phyloP scores from a whole-genome alignment of 2,888 invertebrate genomes.

The Myathropa florea region DNA sequence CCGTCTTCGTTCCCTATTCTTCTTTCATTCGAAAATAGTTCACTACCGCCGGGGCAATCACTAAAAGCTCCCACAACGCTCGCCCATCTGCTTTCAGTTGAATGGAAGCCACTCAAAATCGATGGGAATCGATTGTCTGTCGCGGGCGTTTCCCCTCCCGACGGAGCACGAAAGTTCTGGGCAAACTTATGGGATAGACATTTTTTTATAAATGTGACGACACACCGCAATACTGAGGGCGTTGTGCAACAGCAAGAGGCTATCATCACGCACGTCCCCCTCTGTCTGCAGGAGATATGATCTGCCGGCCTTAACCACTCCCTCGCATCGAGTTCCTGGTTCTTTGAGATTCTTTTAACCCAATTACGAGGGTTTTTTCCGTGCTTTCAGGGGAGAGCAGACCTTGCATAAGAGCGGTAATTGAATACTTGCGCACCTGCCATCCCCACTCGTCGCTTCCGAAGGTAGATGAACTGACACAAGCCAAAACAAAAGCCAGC shows the following conservation, averaged over 20 bases:
- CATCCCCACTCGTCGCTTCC: conserved; percentile 11
- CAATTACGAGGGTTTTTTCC: conserved; percentile 49
- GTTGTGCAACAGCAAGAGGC: conserved; percentile 28
- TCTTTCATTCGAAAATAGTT: conserved; percentile 22
- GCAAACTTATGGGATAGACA: too few relatives aligned
- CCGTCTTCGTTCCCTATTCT: neutral
- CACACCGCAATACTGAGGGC: neutral
- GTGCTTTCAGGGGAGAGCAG: conserved; percentile 39
- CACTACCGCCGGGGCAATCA: neutral
- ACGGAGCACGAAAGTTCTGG: too few relatives aligned
- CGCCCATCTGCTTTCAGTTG: neutral
- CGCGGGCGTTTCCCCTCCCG: too few relatives aligned
- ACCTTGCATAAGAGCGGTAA: conserved; percentile 62
- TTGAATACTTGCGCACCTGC: conserved; percentile 50
- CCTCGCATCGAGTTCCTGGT: conserved; percentile 22
- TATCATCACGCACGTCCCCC: neutral
- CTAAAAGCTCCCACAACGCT: neutral
- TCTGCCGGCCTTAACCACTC: conserved; percentile 21
- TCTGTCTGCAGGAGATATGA: neutral
- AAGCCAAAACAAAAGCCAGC: conserved; percentile 1
- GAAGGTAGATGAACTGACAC: conserved; percentile 66
- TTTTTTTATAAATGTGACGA: conserved; percentile 11
- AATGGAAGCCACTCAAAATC: conserved; percentile 19
- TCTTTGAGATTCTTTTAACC: conserved; percentile 40
- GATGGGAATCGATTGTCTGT: conserved; percentile 8